phyloP scores from a whole-genome alignment of 2,797 vertebrate genomes.

The Sciaenops ocellatus region DNA sequence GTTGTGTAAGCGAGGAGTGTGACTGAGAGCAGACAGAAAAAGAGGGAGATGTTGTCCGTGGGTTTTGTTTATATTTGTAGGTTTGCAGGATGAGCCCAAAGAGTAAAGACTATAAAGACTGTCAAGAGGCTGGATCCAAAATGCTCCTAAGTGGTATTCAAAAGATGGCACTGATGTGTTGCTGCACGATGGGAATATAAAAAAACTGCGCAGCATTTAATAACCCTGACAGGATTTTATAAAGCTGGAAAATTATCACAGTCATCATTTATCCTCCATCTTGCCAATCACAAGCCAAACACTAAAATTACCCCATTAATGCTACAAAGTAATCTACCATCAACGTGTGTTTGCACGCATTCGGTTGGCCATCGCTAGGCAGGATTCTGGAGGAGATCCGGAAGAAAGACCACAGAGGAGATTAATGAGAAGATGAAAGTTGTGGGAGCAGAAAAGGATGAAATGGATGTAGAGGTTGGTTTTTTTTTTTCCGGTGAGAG shows the following conservation, averaged over 20 bases:
- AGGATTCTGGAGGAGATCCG: slow-evolving; percentile 2
- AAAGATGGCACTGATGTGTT: neutral
- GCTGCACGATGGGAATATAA: neutral
- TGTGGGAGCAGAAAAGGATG: neutral
- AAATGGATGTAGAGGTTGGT: neutral
- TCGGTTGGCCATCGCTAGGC: slow-evolving; percentile 2
- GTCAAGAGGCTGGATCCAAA: no score
- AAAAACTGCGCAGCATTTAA: neutral
- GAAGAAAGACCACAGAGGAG: neutral
- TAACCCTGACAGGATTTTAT: neutral
- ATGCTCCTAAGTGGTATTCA: neutral
- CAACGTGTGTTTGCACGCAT: neutral
- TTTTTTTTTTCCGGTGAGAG: neutral
- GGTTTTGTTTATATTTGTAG: slow-evolving; percentile 14
- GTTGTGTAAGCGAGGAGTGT: slow-evolving; percentile 2
- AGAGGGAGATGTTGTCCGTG: neutral
- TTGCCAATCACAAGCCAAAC: slow-evolving; percentile 7
- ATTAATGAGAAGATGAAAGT: slow-evolving; percentile 20
- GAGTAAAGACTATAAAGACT: neutral
- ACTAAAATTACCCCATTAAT: slow-evolving; percentile 8
- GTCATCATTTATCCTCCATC: neutral
- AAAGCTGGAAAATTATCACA: neutral
- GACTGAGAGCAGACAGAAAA: slow-evolving; percentile 17
- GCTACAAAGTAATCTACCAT: slow-evolving; percentile 18
- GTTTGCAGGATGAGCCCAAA: slow-evolving; percentile 2